Conservation (phyloP, 2,113 vertebrate species). For the Actinemys pallida region DNA sequence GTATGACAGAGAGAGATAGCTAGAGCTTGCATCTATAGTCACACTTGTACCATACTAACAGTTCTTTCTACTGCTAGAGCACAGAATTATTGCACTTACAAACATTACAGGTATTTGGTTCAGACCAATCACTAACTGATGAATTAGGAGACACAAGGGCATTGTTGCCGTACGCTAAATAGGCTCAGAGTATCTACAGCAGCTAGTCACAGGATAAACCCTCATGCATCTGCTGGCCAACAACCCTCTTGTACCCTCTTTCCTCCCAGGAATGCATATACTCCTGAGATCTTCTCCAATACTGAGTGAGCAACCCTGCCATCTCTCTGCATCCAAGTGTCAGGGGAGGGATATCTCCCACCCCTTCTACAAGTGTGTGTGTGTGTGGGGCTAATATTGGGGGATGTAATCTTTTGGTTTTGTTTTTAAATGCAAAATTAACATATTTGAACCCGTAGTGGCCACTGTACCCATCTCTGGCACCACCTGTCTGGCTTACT, state of each 20-base stretch:
- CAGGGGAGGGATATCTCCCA: not conserved
- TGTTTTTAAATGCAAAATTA: not conserved
- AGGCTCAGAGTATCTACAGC: not conserved
- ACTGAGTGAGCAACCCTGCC: not conserved
- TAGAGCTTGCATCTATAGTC: not conserved
- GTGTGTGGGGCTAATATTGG: not conserved
- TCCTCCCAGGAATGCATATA: not conserved
- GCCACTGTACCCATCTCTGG: not conserved
- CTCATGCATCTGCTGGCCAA: not conserved
- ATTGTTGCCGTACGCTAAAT: not conserved
- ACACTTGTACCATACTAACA: rapidly evolving
- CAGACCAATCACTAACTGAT: not conserved
- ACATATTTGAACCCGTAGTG: not conserved
- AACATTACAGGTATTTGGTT: not conserved
- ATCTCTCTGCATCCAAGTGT: not conserved
- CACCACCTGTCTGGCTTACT: not conserved
- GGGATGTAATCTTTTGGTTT: rapidly evolving
- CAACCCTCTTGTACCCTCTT: not conserved
- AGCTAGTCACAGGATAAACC: not conserved
- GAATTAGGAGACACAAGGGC: not conserved
- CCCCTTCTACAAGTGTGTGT: not conserved
- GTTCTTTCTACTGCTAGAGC: not conserved
- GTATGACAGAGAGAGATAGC: not conserved
- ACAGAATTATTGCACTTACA: not conserved
- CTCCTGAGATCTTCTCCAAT: not conserved